A percentile compares a stretch with the other conserved stretches of the same genome.
Conservation (phyloP, 2,888 invertebrate species). For the Sylvicola cinctus region DNA sequence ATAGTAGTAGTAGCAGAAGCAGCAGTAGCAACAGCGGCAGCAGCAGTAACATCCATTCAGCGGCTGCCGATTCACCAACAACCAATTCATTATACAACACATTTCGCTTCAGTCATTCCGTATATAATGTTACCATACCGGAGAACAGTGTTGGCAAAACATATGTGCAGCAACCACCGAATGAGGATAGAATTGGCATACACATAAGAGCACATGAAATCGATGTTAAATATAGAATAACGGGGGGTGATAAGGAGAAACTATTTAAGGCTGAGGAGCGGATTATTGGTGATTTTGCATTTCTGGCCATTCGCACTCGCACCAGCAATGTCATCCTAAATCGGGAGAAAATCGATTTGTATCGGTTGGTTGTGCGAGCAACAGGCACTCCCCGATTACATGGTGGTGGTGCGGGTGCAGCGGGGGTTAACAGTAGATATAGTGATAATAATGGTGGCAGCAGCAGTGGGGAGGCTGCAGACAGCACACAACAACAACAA, state of each 20-base stretch:
- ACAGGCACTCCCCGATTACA: slow-evolving; percentile 30
- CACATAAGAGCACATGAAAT: slow-evolving; percentile 27
- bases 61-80: no score
- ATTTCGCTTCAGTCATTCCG: slow-evolving; percentile 47
- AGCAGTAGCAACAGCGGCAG: no score
- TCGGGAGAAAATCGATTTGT: slow-evolving; percentile 73
- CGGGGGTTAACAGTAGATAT: no score
- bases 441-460: neutral
- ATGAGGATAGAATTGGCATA: slow-evolving; percentile 66
- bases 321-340: slow-evolving; percentile 80
- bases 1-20: no score
- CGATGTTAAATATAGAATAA: slow-evolving; percentile 67
- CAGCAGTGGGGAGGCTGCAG: slow-evolving; percentile 25
- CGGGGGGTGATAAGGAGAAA: slow-evolving; percentile 68
- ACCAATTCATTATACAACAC: slow-evolving; percentile 9
- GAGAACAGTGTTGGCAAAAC: slow-evolving; percentile 86
- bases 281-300: slow-evolving; percentile 84
- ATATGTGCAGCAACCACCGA: slow-evolving; percentile 49
- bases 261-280: slow-evolving; percentile 85
- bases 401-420: no score
- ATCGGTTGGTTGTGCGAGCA: slow-evolving; percentile 57
- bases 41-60: no score
- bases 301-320: slow-evolving; percentile 71
- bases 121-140: slow-evolving; percentile 76
- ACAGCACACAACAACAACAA: no score